These are phyloP conservation scores for Copidosoma floridanum DNA, from an alignment of 1,140 invertebrate species.

Conservation along the genomic window DNA sequence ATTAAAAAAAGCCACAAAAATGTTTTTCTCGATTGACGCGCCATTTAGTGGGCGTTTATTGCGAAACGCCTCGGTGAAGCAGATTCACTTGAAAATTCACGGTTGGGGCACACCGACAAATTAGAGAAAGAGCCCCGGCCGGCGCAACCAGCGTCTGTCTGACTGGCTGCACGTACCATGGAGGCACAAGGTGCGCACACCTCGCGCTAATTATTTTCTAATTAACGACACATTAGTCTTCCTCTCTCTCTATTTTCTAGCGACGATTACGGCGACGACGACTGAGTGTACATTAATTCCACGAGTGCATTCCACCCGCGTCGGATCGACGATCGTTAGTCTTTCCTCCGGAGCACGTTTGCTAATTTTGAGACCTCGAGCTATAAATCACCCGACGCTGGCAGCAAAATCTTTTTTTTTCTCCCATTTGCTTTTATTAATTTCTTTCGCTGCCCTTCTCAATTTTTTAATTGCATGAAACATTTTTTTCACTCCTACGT, in stretches of 20 bases:
- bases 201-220: conserved; percentile 24
- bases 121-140: too few relatives aligned
- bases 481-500: too few relatives aligned
- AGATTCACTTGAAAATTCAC: not conserved
- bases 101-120: not conserved
- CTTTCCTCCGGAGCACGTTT: not conserved
- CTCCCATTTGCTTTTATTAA: too few relatives aligned
- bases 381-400: conserved; percentile 1
- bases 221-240: conserved; percentile 25
- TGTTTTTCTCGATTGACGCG: not conserved
- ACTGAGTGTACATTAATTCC: conserved; percentile 20
- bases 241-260: too few relatives aligned
- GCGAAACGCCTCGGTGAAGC: not conserved
- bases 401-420: not conserved
- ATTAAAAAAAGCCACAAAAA: too few relatives aligned
- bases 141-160: too few relatives aligned
- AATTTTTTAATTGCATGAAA: too few relatives aligned
- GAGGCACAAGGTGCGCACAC: not conserved
- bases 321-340: conserved; percentile 13
- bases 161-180: too few relatives aligned
- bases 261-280: not conserved
- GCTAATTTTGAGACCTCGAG: conserved; percentile 11
- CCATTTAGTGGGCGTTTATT: not conserved
- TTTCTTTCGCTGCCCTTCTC: too few relatives aligned
- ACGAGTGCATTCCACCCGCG: conserved; percentile 15